These are phyloP conservation scores for Eilema griseolum DNA, from an alignment of 2,888 invertebrate genomes.

Conservation along the genomic window DNA sequence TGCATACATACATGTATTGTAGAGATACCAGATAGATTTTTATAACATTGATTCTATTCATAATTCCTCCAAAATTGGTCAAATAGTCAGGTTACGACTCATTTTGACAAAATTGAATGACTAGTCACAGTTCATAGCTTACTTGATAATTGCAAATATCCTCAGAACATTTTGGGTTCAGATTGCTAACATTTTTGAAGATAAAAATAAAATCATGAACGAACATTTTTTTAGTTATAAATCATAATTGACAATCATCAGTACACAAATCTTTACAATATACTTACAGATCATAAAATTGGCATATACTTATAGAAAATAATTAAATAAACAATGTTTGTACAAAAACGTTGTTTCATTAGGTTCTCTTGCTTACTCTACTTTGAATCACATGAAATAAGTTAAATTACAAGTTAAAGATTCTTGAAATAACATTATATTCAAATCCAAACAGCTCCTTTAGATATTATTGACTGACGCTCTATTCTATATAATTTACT, in stretches of 20 bases:
- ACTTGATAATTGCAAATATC: neutral
- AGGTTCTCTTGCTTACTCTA: neutral
- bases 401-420: neutral
- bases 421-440: slow-evolving; percentile 29
- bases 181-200: too few relatives aligned
- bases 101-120: too few relatives aligned
- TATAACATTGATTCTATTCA: neutral
- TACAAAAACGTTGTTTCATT: neutral
- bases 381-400: neutral
- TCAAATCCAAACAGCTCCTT: slow-evolving; percentile 69
- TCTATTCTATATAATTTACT: slow-evolving; percentile 61
- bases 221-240: too few relatives aligned
- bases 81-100: too few relatives aligned
- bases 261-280: too few relatives aligned
- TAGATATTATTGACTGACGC: slow-evolving; percentile 65
- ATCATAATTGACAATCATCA: too few relatives aligned
- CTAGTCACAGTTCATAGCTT: too few relatives aligned
- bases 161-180: neutral
- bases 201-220: too few relatives aligned
- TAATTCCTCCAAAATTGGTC: neutral
- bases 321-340: neutral
- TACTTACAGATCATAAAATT: neutral
- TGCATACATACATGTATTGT: too few relatives aligned
- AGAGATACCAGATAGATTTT: neutral
- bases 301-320: too few relatives aligned